Conservation (phyloP, 1,140 invertebrate species). For the Leptinotarsa lineolata region DNA sequence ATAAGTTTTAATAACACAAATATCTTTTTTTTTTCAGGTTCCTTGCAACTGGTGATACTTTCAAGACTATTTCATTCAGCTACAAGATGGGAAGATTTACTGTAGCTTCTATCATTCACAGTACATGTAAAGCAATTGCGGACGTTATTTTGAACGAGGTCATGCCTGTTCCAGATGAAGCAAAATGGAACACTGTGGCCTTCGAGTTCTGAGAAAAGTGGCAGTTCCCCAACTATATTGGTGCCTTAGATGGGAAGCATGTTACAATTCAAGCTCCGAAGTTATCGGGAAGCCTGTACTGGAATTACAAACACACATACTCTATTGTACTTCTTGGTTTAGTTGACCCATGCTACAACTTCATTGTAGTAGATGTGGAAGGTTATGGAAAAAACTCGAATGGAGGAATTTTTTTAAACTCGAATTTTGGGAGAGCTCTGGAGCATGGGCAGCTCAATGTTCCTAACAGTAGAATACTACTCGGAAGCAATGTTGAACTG, state of each 20-base stretch:
- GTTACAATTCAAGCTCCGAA: slow-evolving; percentile 50
- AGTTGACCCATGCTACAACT: slow-evolving; percentile 55
- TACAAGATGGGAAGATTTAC: slow-evolving; percentile 48
- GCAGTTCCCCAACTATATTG: slow-evolving; percentile 56
- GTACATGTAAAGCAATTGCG: slow-evolving; percentile 44
- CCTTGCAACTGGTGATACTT: slow-evolving; percentile 35
- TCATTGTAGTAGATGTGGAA: slow-evolving; percentile 56
- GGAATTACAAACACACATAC: slow-evolving; percentile 56
- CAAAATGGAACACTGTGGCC: slow-evolving; percentile 43
- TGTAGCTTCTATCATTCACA: slow-evolving; percentile 44
- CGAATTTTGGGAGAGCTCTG: slow-evolving; percentile 35
- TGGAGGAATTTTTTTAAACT: slow-evolving; percentile 46
- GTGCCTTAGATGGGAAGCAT: slow-evolving; percentile 58
- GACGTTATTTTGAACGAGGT: slow-evolving; percentile 40
- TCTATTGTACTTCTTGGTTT: slow-evolving; percentile 56
- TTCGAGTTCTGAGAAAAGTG: slow-evolving; percentile 45
- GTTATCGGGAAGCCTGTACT: slow-evolving; percentile 51
- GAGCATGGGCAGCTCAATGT: slow-evolving; percentile 31
- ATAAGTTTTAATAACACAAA: slow-evolving; percentile 20
- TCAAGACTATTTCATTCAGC: slow-evolving; percentile 43
- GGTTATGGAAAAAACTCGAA: slow-evolving; percentile 55
- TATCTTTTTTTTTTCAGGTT: slow-evolving; percentile 35
- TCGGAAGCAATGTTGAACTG: slow-evolving; percentile 1
- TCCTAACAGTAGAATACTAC: slow-evolving; percentile 13
- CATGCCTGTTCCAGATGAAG: slow-evolving; percentile 41